Percentiles rank a stretch among this genome's conserved stretches.
Conservation (phyloP, 1,140 invertebrate genomes). For the Drosophila sp. region DNA sequence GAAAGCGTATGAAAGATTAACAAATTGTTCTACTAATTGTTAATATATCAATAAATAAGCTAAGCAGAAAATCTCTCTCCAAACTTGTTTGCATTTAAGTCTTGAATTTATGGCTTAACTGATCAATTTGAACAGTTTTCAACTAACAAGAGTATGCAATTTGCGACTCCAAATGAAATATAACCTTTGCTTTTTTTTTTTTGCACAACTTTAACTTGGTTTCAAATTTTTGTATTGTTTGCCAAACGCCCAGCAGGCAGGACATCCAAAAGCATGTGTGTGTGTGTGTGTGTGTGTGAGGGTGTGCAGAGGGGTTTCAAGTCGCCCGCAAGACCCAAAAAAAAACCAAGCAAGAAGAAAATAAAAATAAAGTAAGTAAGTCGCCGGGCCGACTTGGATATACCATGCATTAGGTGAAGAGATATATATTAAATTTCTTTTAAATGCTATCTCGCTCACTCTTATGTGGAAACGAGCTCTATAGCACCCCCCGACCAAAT, state of each 20-base stretch:
- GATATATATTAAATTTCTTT: too few relatives aligned
- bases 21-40: conserved; percentile 11
- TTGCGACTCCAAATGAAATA: conserved; percentile 17
- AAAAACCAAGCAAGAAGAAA: conserved; percentile 52
- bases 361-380: too few relatives aligned
- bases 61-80: neutral
- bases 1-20: neutral
- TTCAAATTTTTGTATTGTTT: conserved; percentile 66
- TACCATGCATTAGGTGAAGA: too few relatives aligned
- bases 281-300: conserved; percentile 32
- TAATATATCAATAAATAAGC: conserved; percentile 2
- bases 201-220: conserved; percentile 54
- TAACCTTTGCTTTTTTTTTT: conserved; percentile 32
- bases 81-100: too few relatives aligned
- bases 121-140: neutral
- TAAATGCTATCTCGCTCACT: too few relatives aligned
- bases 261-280: conserved; percentile 43
- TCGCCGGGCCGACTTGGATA: too few relatives aligned
- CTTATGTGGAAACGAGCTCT: too few relatives aligned
- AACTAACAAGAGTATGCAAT: conserved; percentile 11
- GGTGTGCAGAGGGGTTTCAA: conserved; percentile 1
- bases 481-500: too few relatives aligned
- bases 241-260: conserved; percentile 53
- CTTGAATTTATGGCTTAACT: too few relatives aligned
- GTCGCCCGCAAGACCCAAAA: conserved; percentile 44